Evolutionary conservation across 1,140 invertebrate species (phyloP).

Genomic region (Caenorhabditis tropicalis): DNA sequence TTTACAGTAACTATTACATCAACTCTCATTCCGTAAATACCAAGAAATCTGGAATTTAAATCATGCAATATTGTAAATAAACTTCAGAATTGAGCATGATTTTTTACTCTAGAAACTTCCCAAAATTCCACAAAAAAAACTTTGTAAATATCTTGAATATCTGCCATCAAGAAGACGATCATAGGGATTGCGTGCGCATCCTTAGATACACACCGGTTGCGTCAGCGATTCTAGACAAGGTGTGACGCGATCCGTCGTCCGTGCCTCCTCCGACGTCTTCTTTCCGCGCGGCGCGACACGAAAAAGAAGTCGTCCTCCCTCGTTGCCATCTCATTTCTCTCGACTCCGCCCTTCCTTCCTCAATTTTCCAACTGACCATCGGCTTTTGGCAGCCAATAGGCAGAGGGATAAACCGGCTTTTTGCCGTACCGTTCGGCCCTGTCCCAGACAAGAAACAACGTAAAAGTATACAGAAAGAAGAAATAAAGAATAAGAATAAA

Average conservation of each 20-base stretch:
- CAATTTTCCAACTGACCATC: slow-evolving; percentile 43
- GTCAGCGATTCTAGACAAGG: slow-evolving; percentile 37
- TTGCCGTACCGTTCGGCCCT: slow-evolving; percentile 39
- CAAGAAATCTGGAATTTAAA: too few species aligned
- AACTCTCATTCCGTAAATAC: too few species aligned
- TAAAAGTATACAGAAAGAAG: slow-evolving; percentile 33
- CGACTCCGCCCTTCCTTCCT: slow-evolving; percentile 35
- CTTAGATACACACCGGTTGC: slow-evolving; percentile 37
- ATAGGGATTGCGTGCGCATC: slow-evolving; percentile 1
- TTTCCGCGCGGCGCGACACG: slow-evolving; percentile 40
- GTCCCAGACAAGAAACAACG: slow-evolving; percentile 39
- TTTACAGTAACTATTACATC: too few species aligned
- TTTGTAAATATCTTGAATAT: slow-evolving; percentile 2
- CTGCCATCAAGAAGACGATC: slow-evolving; percentile 12
- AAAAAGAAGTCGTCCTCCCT: slow-evolving; percentile 40
- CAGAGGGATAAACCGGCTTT: slow-evolving; percentile 41
- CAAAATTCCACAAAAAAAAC: not conserved
- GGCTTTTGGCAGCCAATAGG: slow-evolving; percentile 42
- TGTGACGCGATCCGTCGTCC: slow-evolving; percentile 33
- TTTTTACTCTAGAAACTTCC: not conserved
- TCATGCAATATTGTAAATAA: too few species aligned
- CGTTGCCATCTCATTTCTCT: slow-evolving; percentile 43
- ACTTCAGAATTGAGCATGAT: too few species aligned
- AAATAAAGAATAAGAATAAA: not conserved
- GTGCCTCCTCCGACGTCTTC: not conserved